Conservation (phyloP, 2,888 invertebrate species). For the Carpatolechia fugitivella region DNA sequence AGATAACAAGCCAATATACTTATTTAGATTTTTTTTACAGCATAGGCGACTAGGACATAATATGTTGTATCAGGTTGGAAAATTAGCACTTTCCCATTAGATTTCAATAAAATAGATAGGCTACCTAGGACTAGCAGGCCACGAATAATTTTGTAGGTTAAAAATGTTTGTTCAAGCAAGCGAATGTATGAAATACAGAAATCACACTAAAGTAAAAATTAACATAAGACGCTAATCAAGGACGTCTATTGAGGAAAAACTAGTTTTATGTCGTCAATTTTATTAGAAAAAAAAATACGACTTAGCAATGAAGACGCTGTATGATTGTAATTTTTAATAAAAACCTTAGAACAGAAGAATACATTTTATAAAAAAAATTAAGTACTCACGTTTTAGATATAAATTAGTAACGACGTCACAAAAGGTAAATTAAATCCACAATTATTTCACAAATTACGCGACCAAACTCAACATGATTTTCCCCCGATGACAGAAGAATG, state of each 20-base stretch:
- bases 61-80: not conserved
- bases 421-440: slow-evolving; percentile 31
- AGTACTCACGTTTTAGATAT: slow-evolving; percentile 33
- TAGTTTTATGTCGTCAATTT: slow-evolving; percentile 48
- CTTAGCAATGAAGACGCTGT: not conserved
- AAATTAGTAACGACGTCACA: slow-evolving; percentile 27
- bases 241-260: slow-evolving; percentile 53
- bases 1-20: not conserved
- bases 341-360: not conserved
- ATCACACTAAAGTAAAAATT: slow-evolving; percentile 29
- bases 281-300: slow-evolving; percentile 26
- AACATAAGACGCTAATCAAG: slow-evolving; percentile 48
- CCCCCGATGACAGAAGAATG: slow-evolving; percentile 45
- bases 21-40: too few relatives aligned
- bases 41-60: too few relatives aligned
- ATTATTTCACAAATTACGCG: slow-evolving; percentile 37
- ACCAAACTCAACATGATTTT: slow-evolving; percentile 52
- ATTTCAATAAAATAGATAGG: too few relatives aligned
- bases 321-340: not conserved
- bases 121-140: not conserved
- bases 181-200: not conserved
- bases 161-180: not conserved
- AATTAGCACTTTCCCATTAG: not conserved
- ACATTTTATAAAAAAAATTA: not conserved
- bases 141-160: slow-evolving; percentile 1